A percentile compares a stretch with the other conserved stretches of the same genome.
Conservation (phyloP, 1,140 invertebrate species). For the Ganaspis sp. region DNA sequence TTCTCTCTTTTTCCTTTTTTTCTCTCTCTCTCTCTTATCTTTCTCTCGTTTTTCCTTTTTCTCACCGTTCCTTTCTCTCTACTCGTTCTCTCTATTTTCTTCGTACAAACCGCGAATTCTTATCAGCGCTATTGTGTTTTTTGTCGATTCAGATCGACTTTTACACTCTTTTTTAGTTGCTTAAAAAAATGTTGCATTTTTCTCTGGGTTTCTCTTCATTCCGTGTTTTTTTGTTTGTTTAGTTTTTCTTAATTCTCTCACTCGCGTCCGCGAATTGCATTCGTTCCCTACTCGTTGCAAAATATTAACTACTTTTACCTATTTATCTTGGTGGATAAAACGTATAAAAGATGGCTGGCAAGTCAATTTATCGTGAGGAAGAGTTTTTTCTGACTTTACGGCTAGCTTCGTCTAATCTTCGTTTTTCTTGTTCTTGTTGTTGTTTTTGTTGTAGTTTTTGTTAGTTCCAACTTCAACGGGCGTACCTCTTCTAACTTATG, state of each 20-base stretch:
- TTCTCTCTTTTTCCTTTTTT: slow-evolving; percentile 26
- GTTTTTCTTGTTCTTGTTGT: slow-evolving; percentile 51
- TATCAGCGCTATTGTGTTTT: not conserved
- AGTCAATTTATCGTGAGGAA: slow-evolving; percentile 74
- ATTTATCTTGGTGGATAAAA: slow-evolving; percentile 72
- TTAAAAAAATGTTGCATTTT: too few species aligned
- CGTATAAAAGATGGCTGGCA: slow-evolving; percentile 76
- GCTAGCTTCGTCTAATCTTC: slow-evolving; percentile 46
- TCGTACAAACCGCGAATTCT: not conserved
- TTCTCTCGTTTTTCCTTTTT: not conserved
- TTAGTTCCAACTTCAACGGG: slow-evolving; percentile 61
- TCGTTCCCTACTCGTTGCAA: slow-evolving; percentile 74
- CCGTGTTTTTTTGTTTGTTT: slow-evolving; percentile 39
- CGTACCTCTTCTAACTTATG: slow-evolving; percentile 66
- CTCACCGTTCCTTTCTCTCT: slow-evolving; percentile 37
- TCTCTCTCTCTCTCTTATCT: not conserved
- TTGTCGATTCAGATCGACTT: too few species aligned
- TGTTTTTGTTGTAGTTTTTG: slow-evolving; percentile 54
- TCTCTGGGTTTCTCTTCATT: slow-evolving; percentile 21
- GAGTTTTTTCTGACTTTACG: slow-evolving; percentile 55
- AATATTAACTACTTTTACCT: slow-evolving; percentile 75
- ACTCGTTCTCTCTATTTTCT: slow-evolving; percentile 37
- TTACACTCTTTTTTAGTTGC: too few species aligned
- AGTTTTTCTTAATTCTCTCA: slow-evolving; percentile 20
- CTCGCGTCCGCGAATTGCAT: slow-evolving; percentile 49